Conservation (phyloP, 1,140 invertebrate genomes). For the Ceratoteleas bidentatus region DNA sequence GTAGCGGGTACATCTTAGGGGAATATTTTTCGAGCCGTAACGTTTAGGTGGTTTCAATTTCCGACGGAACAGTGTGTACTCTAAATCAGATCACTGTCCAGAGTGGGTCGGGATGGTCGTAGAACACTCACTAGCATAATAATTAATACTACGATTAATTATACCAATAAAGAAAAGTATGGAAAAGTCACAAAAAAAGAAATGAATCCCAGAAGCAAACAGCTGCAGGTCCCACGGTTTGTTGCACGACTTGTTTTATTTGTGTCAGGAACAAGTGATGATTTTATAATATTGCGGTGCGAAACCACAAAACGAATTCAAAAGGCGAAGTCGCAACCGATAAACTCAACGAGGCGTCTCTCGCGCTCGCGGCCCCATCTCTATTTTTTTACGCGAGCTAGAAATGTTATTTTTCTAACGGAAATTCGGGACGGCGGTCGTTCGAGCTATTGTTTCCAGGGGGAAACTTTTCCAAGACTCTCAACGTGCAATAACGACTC, state of each 20-base stretch:
- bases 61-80: constrained; percentile 22
- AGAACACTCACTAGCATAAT: constrained; percentile 57
- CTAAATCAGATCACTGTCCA: constrained; percentile 45
- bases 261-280: constrained; percentile 60
- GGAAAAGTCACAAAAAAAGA: constrained; percentile 30
- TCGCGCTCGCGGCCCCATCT: constrained; percentile 70
- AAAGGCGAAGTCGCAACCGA: too few species aligned
- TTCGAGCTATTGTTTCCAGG: not conserved
- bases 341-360: constrained; percentile 49
- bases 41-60: constrained; percentile 53
- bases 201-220: constrained; percentile 22
- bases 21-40: constrained; percentile 62
- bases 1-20: constrained; percentile 50
- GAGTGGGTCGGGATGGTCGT: constrained; percentile 54
- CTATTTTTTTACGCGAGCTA: constrained; percentile 61
- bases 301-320: too few species aligned
- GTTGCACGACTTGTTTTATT: constrained; percentile 61
- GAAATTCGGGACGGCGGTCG: constrained; percentile 7
- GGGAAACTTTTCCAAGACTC: constrained; percentile 17
- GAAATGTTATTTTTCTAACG: constrained; percentile 54
- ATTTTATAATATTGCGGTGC: constrained; percentile 68
- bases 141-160: constrained; percentile 49
- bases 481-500: constrained; percentile 54
- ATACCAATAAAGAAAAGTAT: constrained; percentile 33
- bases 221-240: constrained; percentile 22